These are phyloP conservation scores for Pseudomyrmex pallidus DNA, from an alignment of 1,140 invertebrate genomes.

Conservation along the genomic window DNA sequence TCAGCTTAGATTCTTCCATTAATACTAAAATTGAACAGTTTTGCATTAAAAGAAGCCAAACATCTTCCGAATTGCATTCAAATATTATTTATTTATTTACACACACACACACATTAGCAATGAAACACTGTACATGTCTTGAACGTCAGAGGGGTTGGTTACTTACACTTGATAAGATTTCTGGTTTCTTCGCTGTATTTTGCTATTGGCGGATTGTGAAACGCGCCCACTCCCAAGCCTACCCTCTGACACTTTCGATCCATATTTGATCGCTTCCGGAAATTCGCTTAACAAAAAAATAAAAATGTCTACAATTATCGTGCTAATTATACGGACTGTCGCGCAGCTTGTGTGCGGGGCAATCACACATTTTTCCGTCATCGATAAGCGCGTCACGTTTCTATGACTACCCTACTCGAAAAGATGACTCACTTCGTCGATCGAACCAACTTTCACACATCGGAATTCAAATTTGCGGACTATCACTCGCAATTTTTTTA, in stretches of 20 bases:
- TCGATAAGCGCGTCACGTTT: slow-evolving; percentile 64
- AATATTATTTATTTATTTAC: no score
- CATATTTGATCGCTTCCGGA: slow-evolving; percentile 69
- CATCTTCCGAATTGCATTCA: no score
- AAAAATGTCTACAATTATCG: neutral
- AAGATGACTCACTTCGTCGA: slow-evolving; percentile 69
- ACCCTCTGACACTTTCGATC: slow-evolving; percentile 78
- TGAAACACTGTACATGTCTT: no score
- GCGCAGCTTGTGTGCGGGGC: neutral
- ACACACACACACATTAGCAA: no score
- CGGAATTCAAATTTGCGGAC: slow-evolving; percentile 17
- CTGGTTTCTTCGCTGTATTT: slow-evolving; percentile 83
- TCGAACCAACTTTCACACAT: slow-evolving; percentile 75
- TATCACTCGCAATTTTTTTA: slow-evolving; percentile 14
- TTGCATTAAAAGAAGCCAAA: neutral
- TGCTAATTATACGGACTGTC: slow-evolving; percentile 16
- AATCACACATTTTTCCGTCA: slow-evolving; percentile 11
- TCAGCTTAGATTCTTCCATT: slow-evolving; percentile 84
- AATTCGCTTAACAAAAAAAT: neutral
- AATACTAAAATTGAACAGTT: slow-evolving; percentile 75
- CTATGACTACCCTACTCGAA: slow-evolving; percentile 79
- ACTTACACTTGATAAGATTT: slow-evolving; percentile 81
- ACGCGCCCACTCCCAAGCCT: slow-evolving; percentile 78
- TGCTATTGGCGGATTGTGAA: slow-evolving; percentile 80
- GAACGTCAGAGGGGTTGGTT: neutral